phyloP scores from a whole-genome alignment of 2,797 vertebrate genomes.

The Coccyzus lansbergi region DNA sequence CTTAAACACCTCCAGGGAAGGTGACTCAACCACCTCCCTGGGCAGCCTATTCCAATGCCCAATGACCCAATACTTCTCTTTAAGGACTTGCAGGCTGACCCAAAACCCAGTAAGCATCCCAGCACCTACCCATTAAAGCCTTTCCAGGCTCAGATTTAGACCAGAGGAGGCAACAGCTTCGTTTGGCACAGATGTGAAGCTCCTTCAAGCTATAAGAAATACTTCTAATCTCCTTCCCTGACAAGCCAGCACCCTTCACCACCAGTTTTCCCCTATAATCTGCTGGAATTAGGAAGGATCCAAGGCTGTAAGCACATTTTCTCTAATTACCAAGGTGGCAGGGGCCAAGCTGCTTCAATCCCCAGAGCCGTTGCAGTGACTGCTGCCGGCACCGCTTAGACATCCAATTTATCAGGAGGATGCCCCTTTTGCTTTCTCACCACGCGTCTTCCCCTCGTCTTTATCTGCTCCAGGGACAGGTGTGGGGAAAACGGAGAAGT shows the following conservation, averaged over 20 bases:
- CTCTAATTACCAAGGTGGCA: conserved; percentile 5
- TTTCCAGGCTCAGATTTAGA: neutral
- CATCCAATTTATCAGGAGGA: conserved; percentile 7
- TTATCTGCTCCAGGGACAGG: conserved; percentile 42
- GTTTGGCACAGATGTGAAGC: neutral
- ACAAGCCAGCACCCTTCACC: neutral
- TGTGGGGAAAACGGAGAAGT: neutral
- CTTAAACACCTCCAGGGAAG: too few species aligned
- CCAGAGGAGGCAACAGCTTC: neutral
- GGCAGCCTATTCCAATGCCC: too few species aligned
- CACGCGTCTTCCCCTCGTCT: neutral
- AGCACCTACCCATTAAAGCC: neutral
- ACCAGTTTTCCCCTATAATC: neutral
- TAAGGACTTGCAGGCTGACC: neutral
- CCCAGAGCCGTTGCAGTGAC: neutral
- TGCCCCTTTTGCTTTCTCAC: conserved; percentile 15
- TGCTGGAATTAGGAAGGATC: conserved; percentile 17
- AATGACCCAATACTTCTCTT: neutral
- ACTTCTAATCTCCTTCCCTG: neutral
- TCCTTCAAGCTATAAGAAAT: neutral
- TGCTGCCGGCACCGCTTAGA: neutral
- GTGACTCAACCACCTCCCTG: too few species aligned
- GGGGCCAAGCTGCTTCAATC: neutral
- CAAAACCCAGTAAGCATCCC: neutral
- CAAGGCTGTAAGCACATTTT: neutral